Evolutionary conservation across 2,888 invertebrate species (phyloP).

Genomic region (Acleris literana): DNA sequence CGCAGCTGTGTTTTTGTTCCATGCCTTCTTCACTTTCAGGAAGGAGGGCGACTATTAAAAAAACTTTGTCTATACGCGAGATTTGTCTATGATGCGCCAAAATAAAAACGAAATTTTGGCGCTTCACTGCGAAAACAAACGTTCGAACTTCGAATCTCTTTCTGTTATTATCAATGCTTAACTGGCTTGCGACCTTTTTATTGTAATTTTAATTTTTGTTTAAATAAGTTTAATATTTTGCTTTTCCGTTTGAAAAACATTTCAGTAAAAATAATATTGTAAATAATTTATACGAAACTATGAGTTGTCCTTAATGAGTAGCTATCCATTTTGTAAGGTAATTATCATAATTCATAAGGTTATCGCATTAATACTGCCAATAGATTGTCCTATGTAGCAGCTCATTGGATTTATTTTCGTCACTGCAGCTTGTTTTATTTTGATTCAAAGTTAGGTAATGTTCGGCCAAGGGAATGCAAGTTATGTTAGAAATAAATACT

Average conservation of each 20-base stretch:
- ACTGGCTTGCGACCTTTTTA: conserved; percentile 14
- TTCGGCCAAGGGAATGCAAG: conserved; percentile 57
- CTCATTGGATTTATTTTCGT: conserved; percentile 37
- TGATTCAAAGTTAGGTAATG: conserved; percentile 29
- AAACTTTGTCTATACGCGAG: conserved; percentile 4
- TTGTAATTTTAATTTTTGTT: conserved; percentile 1
- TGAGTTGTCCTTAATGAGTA: conserved; percentile 33
- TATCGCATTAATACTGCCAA: conserved; percentile 22
- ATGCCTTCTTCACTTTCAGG: conserved; percentile 85
- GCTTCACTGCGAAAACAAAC: conserved; percentile 11
- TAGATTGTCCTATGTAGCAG: conserved; percentile 48
- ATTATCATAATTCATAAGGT: background rate
- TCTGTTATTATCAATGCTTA: conserved; percentile 18
- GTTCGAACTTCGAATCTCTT: conserved; percentile 21
- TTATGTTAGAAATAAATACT: conserved; percentile 29
- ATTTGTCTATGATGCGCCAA: conserved; percentile 11
- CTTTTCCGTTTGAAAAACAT: background rate
- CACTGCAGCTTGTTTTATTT: conserved; percentile 11
- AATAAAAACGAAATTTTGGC: background rate
- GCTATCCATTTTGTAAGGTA: conserved; percentile 16
- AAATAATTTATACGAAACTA: conserved; percentile 18
- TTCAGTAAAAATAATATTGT: conserved; percentile 10
- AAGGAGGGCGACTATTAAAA: conserved; percentile 78
- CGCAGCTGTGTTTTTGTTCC: conserved; percentile 84
- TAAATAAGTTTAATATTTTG: background rate